A percentile compares a stretch with the other conserved stretches of the same genome.
phyloP scores from a whole-genome alignment of 2,888 invertebrate species.

The Deilephila porcellus region DNA sequence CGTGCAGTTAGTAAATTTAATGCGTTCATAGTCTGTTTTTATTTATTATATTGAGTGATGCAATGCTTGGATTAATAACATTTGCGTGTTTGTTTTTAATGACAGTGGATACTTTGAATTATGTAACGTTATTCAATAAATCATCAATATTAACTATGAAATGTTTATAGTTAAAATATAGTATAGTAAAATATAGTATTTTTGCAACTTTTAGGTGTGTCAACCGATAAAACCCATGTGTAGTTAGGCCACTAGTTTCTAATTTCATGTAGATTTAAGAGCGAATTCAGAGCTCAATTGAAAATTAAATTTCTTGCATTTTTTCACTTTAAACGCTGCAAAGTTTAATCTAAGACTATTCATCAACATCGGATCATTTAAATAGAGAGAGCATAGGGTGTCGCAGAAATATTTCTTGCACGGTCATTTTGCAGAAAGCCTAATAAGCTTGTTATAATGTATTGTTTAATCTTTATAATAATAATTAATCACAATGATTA shows the following conservation, averaged over 20 bases:
- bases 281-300: not conserved
- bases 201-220: too few species aligned
- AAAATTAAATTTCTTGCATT: not conserved
- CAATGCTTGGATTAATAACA: not conserved
- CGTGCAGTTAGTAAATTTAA: not conserved
- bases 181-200: too few species aligned
- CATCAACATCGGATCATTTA: constrained; percentile 12
- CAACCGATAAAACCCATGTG: too few species aligned
- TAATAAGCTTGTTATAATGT: not conserved
- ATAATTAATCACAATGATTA: too few species aligned
- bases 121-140: too few species aligned
- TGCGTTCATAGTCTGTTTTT: not conserved
- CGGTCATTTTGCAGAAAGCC: not conserved
- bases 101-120: too few species aligned
- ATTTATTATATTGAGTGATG: not conserved
- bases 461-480: too few species aligned
- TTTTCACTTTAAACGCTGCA: not conserved
- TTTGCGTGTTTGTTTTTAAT: not conserved
- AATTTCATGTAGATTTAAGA: too few species aligned
- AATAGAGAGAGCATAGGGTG: constrained; percentile 7
- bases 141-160: too few species aligned
- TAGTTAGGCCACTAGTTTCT: too few species aligned
- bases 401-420: not conserved
- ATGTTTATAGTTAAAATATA: too few species aligned
- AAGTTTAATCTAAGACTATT: not conserved